Conservation (phyloP, 2,888 invertebrate genomes). For the Morpho helenor region DNA sequence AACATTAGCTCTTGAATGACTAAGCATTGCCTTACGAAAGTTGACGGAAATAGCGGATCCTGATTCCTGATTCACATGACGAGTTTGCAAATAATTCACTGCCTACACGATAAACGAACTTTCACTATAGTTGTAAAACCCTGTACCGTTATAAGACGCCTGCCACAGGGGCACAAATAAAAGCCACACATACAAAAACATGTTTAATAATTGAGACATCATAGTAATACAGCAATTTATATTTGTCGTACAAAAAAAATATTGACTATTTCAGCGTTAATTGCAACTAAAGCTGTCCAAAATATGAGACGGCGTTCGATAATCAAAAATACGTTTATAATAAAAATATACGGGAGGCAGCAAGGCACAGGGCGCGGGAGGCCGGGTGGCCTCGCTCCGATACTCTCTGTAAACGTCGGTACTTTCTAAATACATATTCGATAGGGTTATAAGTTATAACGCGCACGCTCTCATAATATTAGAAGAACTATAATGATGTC, state of each 20-base stretch:
- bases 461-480: constrained; percentile 63
- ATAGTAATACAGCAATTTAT: constrained; percentile 73
- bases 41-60: neutral
- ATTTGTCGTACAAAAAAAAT: constrained; percentile 67
- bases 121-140: constrained; percentile 24
- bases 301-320: constrained; percentile 57
- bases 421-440: constrained; percentile 76
- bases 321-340: constrained; percentile 42
- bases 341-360: constrained; percentile 51
- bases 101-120: constrained; percentile 11
- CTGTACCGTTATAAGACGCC: constrained; percentile 32
- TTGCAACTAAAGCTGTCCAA: constrained; percentile 64
- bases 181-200: constrained; percentile 66
- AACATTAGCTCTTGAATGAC: too few species aligned
- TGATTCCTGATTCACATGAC: neutral
- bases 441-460: constrained; percentile 62
- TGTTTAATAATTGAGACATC: constrained; percentile 68
- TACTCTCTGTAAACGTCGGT: constrained; percentile 73
- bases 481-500: constrained; percentile 54
- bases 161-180: constrained; percentile 35
- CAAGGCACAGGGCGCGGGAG: constrained; percentile 67
- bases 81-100: constrained; percentile 11
- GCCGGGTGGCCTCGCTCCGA: constrained; percentile 45
- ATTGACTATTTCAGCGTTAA: constrained; percentile 66
- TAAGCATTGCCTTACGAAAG: too few species aligned